Evolutionary conservation across 35 echinoderm and acorn worm genomes (phyloP).

Genomic region (Ophioderma brevispina): DNA sequence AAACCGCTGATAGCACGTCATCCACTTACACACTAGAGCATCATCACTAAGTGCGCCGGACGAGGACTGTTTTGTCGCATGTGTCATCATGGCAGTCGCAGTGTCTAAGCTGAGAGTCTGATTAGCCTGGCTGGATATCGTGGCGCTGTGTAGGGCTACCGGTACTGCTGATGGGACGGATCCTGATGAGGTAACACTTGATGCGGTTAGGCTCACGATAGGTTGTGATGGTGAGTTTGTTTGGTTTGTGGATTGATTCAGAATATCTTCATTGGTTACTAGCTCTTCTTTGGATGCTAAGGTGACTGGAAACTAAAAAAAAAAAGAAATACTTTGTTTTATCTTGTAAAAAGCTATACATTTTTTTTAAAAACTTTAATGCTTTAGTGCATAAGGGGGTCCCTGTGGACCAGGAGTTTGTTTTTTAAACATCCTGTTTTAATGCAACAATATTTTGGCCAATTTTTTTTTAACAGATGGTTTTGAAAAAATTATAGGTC

Average conservation of each 20-base stretch:
- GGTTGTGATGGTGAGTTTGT: too few species aligned
- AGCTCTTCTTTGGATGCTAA: not conserved
- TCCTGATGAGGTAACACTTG: not conserved
- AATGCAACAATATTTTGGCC: not conserved
- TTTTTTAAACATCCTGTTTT: not conserved
- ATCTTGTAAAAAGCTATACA: not conserved
- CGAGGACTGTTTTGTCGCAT: not conserved
- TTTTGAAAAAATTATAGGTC: too few species aligned
- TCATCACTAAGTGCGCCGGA: not conserved
- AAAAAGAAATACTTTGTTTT: not conserved
- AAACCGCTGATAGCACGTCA: conserved; percentile 80
- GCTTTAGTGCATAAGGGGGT: not conserved
- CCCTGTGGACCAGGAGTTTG: not conserved
- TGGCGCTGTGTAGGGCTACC: not conserved
- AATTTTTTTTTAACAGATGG: too few species aligned
- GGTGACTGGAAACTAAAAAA: not conserved
- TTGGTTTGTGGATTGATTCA: not conserved
- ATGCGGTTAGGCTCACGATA: not conserved
- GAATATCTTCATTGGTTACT: not conserved
- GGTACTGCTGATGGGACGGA: not conserved
- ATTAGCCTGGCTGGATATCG: not conserved
- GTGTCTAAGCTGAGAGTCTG: not conserved
- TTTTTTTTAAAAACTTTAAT: not conserved
- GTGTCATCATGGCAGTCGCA: not conserved
- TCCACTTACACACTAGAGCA: conserved; percentile 76